These are phyloP conservation scores for Calameuta pallipes DNA, from an alignment of 2,888 invertebrate genomes.

Conservation along the genomic window DNA sequence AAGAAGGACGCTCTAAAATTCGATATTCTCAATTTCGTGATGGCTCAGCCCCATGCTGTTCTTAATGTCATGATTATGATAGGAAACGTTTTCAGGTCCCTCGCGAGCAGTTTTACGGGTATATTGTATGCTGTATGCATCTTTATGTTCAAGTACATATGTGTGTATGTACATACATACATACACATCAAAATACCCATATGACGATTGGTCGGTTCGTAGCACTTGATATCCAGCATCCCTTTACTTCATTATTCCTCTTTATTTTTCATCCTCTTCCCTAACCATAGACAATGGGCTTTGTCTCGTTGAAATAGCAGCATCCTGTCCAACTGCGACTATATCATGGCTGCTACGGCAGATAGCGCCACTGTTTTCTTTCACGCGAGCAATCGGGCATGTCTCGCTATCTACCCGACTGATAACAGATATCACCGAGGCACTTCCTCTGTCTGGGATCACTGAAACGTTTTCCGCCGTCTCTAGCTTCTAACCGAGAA, in stretches of 20 bases:
- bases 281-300: background rate
- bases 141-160: background rate
- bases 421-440: background rate
- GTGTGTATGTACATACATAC: background rate
- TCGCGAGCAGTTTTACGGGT: background rate
- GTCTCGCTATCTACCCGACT: background rate
- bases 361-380: background rate
- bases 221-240: background rate
- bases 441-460: background rate
- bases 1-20: constrained; percentile 25
- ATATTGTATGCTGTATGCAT: background rate
- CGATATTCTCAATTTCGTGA: constrained; percentile 44
- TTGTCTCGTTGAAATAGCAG: background rate
- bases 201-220: background rate
- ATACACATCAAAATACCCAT: background rate
- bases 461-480: background rate
- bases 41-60: background rate
- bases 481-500: background rate
- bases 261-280: background rate
- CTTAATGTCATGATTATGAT: background rate
- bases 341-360: background rate
- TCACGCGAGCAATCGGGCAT: background rate
- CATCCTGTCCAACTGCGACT: background rate
- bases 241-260: background rate
- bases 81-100: background rate